phyloP scores from a whole-genome alignment of 2,113 vertebrate genomes.

The Morone chrysops region DNA sequence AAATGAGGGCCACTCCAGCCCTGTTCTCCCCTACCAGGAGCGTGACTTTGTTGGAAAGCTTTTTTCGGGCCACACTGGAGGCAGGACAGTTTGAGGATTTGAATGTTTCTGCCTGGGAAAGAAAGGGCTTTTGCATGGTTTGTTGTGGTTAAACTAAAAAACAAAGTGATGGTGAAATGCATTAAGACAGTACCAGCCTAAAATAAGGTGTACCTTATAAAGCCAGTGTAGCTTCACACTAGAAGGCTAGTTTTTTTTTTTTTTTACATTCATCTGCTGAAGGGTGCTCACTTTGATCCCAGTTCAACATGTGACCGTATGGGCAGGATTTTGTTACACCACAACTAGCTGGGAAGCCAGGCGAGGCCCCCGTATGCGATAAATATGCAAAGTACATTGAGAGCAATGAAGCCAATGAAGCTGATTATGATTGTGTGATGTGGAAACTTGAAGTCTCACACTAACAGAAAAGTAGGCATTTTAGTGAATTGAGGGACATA shows the following conservation, averaged over 20 bases:
- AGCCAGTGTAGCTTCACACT: too few species aligned
- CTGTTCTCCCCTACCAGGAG: constrained; percentile 45
- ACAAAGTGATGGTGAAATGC: not conserved
- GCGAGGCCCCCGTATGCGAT: too few species aligned
- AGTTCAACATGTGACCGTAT: not conserved
- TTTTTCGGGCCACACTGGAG: constrained; percentile 16
- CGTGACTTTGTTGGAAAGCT: constrained; percentile 16
- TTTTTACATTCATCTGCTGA: too few species aligned
- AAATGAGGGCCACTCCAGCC: constrained; percentile 68
- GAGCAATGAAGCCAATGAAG: too few species aligned
- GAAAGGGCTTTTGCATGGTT: not conserved
- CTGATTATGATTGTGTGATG: not conserved
- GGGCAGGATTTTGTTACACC: not conserved
- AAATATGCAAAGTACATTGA: too few species aligned
- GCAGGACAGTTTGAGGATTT: constrained; percentile 17
- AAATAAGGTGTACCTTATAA: not conserved
- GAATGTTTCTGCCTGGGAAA: constrained; percentile 27
- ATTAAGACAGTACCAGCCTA: not conserved
- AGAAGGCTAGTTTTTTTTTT: too few species aligned
- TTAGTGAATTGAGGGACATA: not conserved
- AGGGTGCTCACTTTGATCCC: not conserved
- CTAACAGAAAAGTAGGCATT: not conserved
- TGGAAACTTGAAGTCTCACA: not conserved
- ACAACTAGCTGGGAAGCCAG: not conserved
- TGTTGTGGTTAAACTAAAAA: not conserved